Percentiles rank a stretch among this genome's conserved stretches.
Evolutionary conservation across 2,797 vertebrate species (phyloP).

Genomic region (Acridotheres tristis): DNA sequence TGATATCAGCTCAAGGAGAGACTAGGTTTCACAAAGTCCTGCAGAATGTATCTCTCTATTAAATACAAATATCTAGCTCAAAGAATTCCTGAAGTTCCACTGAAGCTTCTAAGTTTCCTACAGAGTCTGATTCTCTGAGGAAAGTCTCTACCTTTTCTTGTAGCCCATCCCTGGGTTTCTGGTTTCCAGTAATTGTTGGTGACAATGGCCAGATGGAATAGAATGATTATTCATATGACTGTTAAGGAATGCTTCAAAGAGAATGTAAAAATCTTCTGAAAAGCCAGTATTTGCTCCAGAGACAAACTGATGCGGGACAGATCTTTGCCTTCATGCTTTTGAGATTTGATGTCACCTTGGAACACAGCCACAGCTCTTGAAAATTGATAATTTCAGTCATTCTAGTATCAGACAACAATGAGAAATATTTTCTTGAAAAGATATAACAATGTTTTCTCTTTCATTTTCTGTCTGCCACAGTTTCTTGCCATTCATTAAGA

Average conservation of each 20-base stretch:
- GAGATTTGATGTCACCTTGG: background rate
- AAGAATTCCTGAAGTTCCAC: background rate
- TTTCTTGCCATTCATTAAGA: background rate
- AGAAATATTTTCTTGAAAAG: background rate
- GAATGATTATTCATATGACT: background rate
- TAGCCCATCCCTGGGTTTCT: background rate
- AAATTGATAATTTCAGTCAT: background rate
- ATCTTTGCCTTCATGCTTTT: background rate
- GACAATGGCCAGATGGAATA: background rate
- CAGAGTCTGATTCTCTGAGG: background rate
- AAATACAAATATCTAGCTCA: background rate
- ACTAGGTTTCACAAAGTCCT: rapidly evolving
- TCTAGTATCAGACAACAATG: background rate
- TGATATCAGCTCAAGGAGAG: background rate
- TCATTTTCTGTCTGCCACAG: background rate
- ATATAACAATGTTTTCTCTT: background rate
- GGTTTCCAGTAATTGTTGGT: background rate
- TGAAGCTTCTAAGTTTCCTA: background rate
- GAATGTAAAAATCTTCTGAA: background rate
- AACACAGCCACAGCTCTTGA: background rate
- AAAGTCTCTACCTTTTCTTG: background rate
- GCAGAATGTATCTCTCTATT: background rate
- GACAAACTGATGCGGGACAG: background rate
- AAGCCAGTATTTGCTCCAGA: background rate
- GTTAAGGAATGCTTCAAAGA: background rate